Evolutionary conservation across 2,113 vertebrate species (phyloP).

Genomic region (Beaufortia kweichowensis): DNA sequence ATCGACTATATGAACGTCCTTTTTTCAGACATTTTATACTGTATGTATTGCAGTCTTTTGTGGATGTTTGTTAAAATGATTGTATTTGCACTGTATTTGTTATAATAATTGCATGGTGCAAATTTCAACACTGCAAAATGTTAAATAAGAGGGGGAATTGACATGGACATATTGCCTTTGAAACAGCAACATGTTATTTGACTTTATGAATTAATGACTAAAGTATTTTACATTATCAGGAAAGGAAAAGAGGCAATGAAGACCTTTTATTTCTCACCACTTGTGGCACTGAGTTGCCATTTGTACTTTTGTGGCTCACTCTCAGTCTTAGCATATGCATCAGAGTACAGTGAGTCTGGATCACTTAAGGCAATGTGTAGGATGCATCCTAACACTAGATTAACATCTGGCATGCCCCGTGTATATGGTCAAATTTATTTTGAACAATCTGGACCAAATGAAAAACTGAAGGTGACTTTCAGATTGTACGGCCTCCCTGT

Average conservation of each 20-base stretch:
- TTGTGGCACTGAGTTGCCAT: background rate
- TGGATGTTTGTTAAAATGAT: too few relatives aligned
- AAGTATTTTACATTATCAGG: background rate
- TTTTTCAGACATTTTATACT: background rate
- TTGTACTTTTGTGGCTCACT: background rate
- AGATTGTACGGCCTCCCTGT: constrained; percentile 77
- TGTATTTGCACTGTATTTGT: too few relatives aligned
- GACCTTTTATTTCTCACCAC: background rate
- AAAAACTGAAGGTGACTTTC: constrained; percentile 74
- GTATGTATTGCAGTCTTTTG: too few relatives aligned
- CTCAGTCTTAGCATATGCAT: constrained; percentile 45
- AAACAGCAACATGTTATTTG: background rate
- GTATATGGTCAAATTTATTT: constrained; percentile 82
- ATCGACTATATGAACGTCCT: background rate
- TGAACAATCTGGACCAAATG: constrained; percentile 71
- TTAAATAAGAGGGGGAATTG: background rate
- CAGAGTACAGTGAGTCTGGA: constrained; percentile 57
- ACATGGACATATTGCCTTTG: background rate
- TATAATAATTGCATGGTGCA: too few relatives aligned
- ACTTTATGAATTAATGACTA: background rate
- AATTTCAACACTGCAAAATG: background rate
- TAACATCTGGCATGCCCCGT: constrained; percentile 69
- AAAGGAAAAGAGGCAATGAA: constrained; percentile 29
- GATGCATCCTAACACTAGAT: constrained; percentile 77
- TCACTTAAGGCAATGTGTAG: constrained; percentile 75